phyloP scores from a whole-genome alignment of 2,888 invertebrate genomes.

The Polymixis lichenea region DNA sequence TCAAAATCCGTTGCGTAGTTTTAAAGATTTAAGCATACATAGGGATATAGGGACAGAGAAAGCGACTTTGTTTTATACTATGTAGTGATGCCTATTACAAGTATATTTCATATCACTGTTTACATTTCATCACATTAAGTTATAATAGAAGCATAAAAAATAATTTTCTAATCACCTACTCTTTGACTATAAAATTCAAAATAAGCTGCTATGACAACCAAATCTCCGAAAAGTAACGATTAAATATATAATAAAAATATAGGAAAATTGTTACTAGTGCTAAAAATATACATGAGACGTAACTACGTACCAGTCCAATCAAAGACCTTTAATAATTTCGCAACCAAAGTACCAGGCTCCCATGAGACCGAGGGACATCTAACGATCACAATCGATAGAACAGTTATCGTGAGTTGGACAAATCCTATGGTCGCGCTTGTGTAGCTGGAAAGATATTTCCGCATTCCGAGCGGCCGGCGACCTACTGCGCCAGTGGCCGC shows the following conservation, averaged over 20 bases:
- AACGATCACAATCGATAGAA: constrained; percentile 44
- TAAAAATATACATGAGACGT: background rate
- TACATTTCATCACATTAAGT: background rate
- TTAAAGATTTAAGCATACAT: no score
- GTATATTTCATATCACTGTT: no score
- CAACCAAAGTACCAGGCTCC: constrained; percentile 40
- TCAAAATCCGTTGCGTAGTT: no score
- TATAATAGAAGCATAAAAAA: background rate
- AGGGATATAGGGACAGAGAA: no score
- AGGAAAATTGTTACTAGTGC: background rate
- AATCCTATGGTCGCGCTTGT: constrained; percentile 72
- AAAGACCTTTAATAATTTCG: constrained; percentile 30
- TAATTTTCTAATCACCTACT: background rate
- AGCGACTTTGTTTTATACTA: no score
- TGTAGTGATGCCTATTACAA: no score
- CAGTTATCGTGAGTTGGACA: constrained; percentile 69
- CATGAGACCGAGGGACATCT: constrained; percentile 29
- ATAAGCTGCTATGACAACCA: background rate
- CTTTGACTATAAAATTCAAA: background rate
- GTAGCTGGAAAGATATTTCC: constrained; percentile 81
- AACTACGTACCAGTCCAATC: background rate
- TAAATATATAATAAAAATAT: background rate
- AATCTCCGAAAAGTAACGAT: no score
- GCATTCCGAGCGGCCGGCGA: constrained; percentile 88
- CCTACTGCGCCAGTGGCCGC: constrained; percentile 89